Evolutionary conservation across 37 sponge, comb jelly and placozoan species (phyloP), one percentile per base, ranked within the genome.

Genomic region (Petrosia ficiformis): DNA sequence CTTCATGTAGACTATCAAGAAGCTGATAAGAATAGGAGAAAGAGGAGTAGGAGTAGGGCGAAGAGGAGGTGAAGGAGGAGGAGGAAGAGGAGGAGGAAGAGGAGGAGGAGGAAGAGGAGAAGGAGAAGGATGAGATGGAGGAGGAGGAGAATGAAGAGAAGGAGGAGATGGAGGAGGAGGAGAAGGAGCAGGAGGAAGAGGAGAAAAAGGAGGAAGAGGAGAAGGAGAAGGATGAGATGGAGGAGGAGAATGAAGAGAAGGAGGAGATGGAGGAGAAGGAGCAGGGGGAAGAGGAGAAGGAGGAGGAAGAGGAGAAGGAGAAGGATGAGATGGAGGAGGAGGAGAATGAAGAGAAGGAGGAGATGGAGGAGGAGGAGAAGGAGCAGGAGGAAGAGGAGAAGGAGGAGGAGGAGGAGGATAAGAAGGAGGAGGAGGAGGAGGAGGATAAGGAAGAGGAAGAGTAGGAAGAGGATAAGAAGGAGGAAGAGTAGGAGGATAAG

Each of bases 21-120:
- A 82, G 74, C 76, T 82, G 60, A 29, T 39, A 5, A 39, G 67
- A 42, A 38, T 28, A 14, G 59, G 43, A 41, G 24, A 59, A 10
- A 70, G 34, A 41, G 14, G n/a, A 6, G 28, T 11, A 22, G 25
- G n/a, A 6, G 28, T 11, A 61, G 14, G 54, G 39, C 8, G 39
- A 14, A 71, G 43, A 41, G 24, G 39, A 10, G 67, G 34, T 32
- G 14, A 61, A 6, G 28, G 14, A 22, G 25, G n/a, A 6, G 28
- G 14, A 5, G n/a, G 67, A 42, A 38, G 26, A 14, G 59, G 43
- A 41, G 24, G 39, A 10, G 67, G 34, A 41, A 6, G n/a, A 6
- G 28, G 14, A 22, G 25, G n/a, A 6, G 28, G 14, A 48, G n/a
- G n/a, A n/a, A n/a, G n/a, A n/a, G n/a, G n/a, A n/a, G n/a, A n/a